Evolutionary conservation across 2,797 vertebrate genomes (phyloP).

Genomic region (Botia kubotai): DNA sequence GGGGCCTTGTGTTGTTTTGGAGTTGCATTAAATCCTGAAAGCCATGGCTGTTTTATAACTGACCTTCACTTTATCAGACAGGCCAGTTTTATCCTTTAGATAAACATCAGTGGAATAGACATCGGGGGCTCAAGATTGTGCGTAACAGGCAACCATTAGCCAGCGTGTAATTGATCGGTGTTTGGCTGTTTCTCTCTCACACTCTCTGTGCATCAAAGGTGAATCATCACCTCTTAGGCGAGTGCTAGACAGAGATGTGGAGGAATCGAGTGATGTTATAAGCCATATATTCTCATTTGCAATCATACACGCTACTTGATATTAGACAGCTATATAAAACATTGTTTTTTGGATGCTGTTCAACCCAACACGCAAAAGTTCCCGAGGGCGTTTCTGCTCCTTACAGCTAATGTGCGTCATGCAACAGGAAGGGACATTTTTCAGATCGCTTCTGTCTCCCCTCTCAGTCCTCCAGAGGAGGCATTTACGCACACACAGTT

Average conservation of each 20-base stretch:
- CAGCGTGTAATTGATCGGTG: constrained; percentile 62
- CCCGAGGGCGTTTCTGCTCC: neutral
- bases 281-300: neutral
- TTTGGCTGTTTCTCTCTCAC: constrained; percentile 59
- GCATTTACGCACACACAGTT: constrained; percentile 11
- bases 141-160: constrained; percentile 59
- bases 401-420: constrained; percentile 17
- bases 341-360: too few relatives aligned
- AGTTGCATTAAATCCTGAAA: constrained; percentile 18
- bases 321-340: neutral
- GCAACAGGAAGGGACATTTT: constrained; percentile 42
- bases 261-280: constrained; percentile 21
- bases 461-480: constrained; percentile 11
- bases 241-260: constrained; percentile 32
- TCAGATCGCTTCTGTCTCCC: constrained; percentile 36
- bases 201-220: constrained; percentile 50
- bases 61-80: constrained; percentile 39
- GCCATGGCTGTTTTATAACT: constrained; percentile 20
- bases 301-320: neutral
- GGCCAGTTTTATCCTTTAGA: constrained; percentile 15
- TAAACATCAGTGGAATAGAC: constrained; percentile 21
- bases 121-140: constrained; percentile 30
- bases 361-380: constrained; percentile 32
- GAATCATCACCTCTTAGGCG: constrained; percentile 60
- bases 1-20: neutral